Conservation (phyloP, 2,888 invertebrate genomes). For the Ephialtes manifestator region DNA sequence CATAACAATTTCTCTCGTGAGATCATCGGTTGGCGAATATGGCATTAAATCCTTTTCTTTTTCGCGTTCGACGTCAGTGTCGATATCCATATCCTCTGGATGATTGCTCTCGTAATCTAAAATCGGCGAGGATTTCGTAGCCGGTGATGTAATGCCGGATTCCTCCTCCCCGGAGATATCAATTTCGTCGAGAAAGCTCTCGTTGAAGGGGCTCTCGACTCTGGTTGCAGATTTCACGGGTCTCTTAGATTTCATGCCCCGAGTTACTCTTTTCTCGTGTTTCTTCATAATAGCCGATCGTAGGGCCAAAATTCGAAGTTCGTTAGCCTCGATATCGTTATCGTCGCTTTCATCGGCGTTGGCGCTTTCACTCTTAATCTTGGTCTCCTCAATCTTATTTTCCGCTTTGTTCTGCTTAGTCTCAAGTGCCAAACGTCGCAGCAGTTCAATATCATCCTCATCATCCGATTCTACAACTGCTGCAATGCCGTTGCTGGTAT, state of each 20-base stretch:
- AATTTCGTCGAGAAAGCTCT: conserved; percentile 79
- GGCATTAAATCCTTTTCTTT: conserved; percentile 76
- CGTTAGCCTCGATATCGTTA: conserved; percentile 89
- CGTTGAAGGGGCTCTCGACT: conserved; percentile 81
- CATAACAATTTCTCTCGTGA: conserved; percentile 61
- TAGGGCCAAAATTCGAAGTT: conserved; percentile 89
- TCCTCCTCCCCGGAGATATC: conserved; percentile 73
- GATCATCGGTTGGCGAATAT: conserved; percentile 83
- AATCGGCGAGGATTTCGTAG: conserved; percentile 27
- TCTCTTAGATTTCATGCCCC: conserved; percentile 54
- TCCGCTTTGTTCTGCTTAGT: conserved; percentile 79
- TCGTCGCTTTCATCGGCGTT: conserved; percentile 77
- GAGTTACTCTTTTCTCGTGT: conserved; percentile 87
- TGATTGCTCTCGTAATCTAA: conserved; percentile 62
- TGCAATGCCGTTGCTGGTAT: background rate
- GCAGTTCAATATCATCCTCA: conserved; percentile 80
- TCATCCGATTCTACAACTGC: conserved; percentile 42
- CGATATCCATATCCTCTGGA: conserved; percentile 83
- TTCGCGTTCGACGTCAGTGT: conserved; percentile 82
- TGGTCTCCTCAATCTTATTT: conserved; percentile 13
- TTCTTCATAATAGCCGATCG: conserved; percentile 90
- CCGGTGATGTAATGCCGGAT: conserved; percentile 66
- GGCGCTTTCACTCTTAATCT: conserved; percentile 48
- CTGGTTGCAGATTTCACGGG: conserved; percentile 52
- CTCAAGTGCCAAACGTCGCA: conserved; percentile 81